Conservation (phyloP, 2,113 vertebrate species). For the Donacobius atricapilla region DNA sequence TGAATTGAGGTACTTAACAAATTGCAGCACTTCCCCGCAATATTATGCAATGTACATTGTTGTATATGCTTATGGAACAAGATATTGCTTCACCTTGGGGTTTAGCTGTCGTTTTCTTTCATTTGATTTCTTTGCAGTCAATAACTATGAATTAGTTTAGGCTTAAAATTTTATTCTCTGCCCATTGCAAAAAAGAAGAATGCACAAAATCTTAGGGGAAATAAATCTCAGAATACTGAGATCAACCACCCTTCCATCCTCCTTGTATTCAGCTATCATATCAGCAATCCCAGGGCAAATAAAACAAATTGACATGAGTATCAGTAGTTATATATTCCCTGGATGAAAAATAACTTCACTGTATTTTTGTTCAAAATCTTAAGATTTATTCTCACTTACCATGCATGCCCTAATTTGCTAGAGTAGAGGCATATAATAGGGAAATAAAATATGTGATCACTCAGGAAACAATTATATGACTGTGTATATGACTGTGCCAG, state of each 20-base stretch:
- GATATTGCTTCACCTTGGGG: background rate
- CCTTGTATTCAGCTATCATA: background rate
- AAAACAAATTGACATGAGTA: background rate
- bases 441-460: background rate
- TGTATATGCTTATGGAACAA: background rate
- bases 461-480: background rate
- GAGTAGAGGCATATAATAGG: background rate
- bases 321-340: background rate
- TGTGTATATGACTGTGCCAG: background rate
- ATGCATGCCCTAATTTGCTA: background rate
- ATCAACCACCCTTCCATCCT: background rate
- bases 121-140: background rate
- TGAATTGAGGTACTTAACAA: background rate
- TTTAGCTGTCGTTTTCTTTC: background rate
- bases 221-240: background rate
- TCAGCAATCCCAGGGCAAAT: background rate
- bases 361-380: background rate
- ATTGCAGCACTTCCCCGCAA: background rate
- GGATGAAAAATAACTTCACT: background rate
- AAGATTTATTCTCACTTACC: background rate
- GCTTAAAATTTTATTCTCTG: fast-evolving
- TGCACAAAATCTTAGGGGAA: background rate
- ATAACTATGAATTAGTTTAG: background rate
- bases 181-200: background rate
- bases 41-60: background rate